A percentile compares a stretch with the other conserved stretches of the same genome.
phyloP scores from a whole-genome alignment of 2,797 vertebrate genomes.

The Hirundo rustica region DNA sequence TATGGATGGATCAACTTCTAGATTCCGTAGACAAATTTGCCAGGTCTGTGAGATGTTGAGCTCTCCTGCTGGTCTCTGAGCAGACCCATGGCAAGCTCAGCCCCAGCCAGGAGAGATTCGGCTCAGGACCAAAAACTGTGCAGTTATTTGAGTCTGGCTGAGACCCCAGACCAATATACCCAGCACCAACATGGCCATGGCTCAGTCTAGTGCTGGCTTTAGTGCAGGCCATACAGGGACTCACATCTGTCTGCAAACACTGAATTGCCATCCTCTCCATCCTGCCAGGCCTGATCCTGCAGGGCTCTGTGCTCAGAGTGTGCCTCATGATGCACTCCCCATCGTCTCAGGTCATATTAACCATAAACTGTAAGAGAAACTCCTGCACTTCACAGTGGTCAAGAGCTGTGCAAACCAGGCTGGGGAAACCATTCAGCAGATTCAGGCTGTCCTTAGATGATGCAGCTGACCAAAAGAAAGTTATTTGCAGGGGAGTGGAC shows the following conservation, averaged over 20 bases:
- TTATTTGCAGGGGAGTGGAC: not conserved
- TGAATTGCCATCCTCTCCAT: not conserved
- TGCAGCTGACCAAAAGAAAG: slow-evolving; percentile 3
- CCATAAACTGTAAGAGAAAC: not conserved
- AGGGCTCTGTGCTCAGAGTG: not conserved
- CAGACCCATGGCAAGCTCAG: not conserved
- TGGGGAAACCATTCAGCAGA: not conserved
- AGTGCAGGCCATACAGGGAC: not conserved
- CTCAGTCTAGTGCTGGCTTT: not conserved
- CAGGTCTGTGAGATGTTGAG: not conserved
- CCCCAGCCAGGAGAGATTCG: not conserved
- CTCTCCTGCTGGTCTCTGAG: not conserved
- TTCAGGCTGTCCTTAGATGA: not conserved
- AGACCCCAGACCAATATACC: not conserved
- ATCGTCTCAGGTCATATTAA: not conserved
- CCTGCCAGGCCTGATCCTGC: not conserved
- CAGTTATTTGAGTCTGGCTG: not conserved
- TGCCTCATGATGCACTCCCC: not conserved
- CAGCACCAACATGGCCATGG: not conserved
- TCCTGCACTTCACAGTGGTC: not conserved
- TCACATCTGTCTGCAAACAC: not conserved
- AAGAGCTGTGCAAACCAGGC: not conserved
- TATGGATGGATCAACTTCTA: not conserved
- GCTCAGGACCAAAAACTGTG: not conserved
- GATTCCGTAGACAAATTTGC: not conserved